Base-by-base conservation (phyloP, 2,797 vertebrate genomes). In the Sebastolobus alascanus region DNA sequence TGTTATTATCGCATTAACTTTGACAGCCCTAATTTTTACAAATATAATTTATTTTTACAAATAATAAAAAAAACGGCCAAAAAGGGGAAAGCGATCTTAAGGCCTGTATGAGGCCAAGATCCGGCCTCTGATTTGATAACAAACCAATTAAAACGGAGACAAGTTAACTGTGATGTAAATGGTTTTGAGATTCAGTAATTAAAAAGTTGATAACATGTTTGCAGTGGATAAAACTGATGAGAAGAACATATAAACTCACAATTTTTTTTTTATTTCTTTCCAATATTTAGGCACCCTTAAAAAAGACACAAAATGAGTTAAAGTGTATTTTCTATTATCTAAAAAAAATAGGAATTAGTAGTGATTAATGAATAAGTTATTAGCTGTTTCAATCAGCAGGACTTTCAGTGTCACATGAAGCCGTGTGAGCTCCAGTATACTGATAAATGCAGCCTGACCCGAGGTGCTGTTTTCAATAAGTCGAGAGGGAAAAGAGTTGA, bases 381-480 rank as follows among this genome's bases (percentile, higher is more conserved):
- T 12, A 5, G 1, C 9, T 9, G 3, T 58, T 7, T 25, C 2
- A 5, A 58, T 50, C 4, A 29, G 33, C 35, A 31, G 29, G 8
- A 10, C 8, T 29, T 16, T 46, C 2, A 1, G 38, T 22, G 31
- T 50, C 35, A 29, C 8, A 27, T 8, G 29, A n/a, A 40, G 46
- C 13, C 8, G 2, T 18, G 10, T 38, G 38, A 73, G 54, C 37
- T 55, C 4, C 52, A 56, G 6, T 46, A 4, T 61, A 59, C 37
- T 77, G 58, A 75, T 89, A 72, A 50, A 80, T 59, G 78, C 67
- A 72, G 22, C 35, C 2, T 84, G 63, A 55, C 84, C 56, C 25
- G 11, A 76, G 40, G 79, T 78, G 76, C 88, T 94, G 90, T 90
- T 94, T 94, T 90, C 85, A 91, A 92, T 90, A 85, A 87, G 79